These are phyloP conservation scores for Oceanodroma leucorhoa DNA, from an alignment of 2,797 vertebrate genomes.

Conservation along the genomic window DNA sequence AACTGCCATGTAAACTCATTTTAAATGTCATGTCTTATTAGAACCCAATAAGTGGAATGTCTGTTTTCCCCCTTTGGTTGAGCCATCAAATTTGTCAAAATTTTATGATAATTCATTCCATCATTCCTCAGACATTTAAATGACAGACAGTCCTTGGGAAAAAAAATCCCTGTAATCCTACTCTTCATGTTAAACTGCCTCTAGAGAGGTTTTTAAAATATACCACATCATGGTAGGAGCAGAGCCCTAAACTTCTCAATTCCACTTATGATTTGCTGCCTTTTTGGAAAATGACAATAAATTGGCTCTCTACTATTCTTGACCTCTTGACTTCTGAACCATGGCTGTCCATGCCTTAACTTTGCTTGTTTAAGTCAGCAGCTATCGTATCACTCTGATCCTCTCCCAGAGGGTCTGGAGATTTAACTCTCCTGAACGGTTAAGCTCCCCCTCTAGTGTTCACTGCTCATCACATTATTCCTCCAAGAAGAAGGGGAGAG, in stretches of 20 bases:
- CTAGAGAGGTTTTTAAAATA: slow-evolving; percentile 87
- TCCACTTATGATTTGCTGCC: slow-evolving; percentile 67
- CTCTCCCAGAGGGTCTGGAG: slow-evolving; percentile 74
- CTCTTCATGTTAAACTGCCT: slow-evolving; percentile 88
- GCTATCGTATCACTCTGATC: slow-evolving; percentile 72
- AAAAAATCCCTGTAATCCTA: slow-evolving; percentile 82
- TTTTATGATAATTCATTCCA: slow-evolving; percentile 95
- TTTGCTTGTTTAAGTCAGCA: slow-evolving; percentile 76
- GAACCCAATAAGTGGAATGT: slow-evolving; percentile 80
- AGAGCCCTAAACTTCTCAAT: slow-evolving; percentile 80
- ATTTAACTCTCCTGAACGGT: slow-evolving; percentile 79
- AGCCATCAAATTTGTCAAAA: slow-evolving; percentile 94
- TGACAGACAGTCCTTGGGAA: slow-evolving; percentile 74
- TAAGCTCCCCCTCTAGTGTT: slow-evolving; percentile 99
- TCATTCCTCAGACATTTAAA: slow-evolving; percentile 93
- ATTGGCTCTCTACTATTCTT: slow-evolving; percentile 80
- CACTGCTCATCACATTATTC: slow-evolving; percentile 79
- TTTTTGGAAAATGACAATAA: slow-evolving; percentile 83
- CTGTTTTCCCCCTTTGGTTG: slow-evolving; percentile 76
- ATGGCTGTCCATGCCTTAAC: slow-evolving; percentile 80
- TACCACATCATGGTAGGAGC: slow-evolving; percentile 79
- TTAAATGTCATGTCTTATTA: slow-evolving; percentile 93
- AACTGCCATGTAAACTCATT: slow-evolving; percentile 87
- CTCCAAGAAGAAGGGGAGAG: slow-evolving; percentile 57
- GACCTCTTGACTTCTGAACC: slow-evolving; percentile 85